Base-by-base conservation (phyloP, 2,888 invertebrate genomes). In the Mechanitis mazaeus region DNA sequence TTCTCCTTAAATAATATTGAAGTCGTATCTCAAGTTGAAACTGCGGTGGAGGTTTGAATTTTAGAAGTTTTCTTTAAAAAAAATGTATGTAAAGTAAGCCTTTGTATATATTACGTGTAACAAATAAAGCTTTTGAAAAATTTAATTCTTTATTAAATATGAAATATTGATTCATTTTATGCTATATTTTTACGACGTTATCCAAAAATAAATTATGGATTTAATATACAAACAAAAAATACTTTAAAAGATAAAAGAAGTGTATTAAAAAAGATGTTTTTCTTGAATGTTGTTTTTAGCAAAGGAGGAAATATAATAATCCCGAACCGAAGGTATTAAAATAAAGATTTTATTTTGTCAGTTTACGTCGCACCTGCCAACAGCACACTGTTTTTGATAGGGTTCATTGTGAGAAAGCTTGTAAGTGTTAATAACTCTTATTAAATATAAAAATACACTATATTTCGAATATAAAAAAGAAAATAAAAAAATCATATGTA, bases 351-450 rank as follows among this genome's bases (percentile, higher is more conserved):
- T 78, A 85, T 86, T 85, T 84, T 80, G 80, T 78, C 84, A 84
- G 84, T 83, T 79, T 83, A 81, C 83, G 80, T 80, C 84, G 77
- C 79, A 81, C 80, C 87, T 88, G 88, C 87, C 89, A 87, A 80
- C 79, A 77, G 81, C 89, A 89, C 87, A 87, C 87, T 81, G 85
- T 84, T 80, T 87, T 88, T 85, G 89, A 88, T 88, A 88, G 86
- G 86, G 85, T 83, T 81, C 76, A 70, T 68, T 76, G 74, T 76
- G 75, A 63, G 61, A 64, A 63, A 78, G 68, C 45, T 71, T 9
- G 71, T 71, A 38, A 7, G 20, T 20, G 4, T 38, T 38, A 7
- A 20, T 38, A 7, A 20, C 20, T 20, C 20, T 20, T 20, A 20
- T 20, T 20, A 20, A 20, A 20, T 20, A 20, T 20, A 20, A 20